phyloP scores from a whole-genome alignment of 2,797 vertebrate species.

The Platyrinchus mystaceus region DNA sequence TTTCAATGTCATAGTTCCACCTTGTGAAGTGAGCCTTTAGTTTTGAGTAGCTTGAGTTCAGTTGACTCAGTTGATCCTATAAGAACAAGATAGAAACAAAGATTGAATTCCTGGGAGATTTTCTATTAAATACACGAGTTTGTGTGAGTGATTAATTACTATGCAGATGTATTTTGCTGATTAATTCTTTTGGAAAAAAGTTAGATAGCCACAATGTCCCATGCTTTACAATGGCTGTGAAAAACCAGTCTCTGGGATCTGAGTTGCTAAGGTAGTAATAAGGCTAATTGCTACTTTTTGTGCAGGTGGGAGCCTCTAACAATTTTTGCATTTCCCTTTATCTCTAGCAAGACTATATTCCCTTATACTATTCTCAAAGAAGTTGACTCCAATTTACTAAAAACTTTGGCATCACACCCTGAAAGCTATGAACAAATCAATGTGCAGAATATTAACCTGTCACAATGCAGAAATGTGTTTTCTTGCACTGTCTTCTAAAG shows the following conservation, averaged over 20 bases:
- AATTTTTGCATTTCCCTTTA: neutral
- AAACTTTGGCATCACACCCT: conserved; percentile 1
- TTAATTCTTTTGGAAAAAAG: neutral
- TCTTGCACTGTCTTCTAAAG: conserved; percentile 36
- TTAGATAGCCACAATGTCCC: neutral
- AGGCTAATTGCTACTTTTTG: neutral
- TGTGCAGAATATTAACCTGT: conserved; percentile 50
- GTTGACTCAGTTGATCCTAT: neutral
- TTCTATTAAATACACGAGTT: neutral
- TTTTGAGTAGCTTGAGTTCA: neutral
- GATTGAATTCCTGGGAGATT: neutral
- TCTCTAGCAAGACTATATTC: neutral
- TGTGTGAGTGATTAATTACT: neutral
- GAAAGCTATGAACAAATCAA: conserved; percentile 50
- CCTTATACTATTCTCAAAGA: neutral
- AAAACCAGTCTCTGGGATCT: neutral
- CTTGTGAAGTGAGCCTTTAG: neutral
- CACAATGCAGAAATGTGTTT: conserved; percentile 49
- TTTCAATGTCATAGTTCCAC: neutral
- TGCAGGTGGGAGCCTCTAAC: neutral
- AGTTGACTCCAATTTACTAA: neutral
- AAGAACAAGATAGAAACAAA: neutral
- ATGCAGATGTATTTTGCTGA: neutral
- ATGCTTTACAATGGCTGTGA: neutral
- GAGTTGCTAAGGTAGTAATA: neutral